Base-by-base conservation (phyloP, 2,888 invertebrate genomes). In the Tenthredo livida region DNA sequence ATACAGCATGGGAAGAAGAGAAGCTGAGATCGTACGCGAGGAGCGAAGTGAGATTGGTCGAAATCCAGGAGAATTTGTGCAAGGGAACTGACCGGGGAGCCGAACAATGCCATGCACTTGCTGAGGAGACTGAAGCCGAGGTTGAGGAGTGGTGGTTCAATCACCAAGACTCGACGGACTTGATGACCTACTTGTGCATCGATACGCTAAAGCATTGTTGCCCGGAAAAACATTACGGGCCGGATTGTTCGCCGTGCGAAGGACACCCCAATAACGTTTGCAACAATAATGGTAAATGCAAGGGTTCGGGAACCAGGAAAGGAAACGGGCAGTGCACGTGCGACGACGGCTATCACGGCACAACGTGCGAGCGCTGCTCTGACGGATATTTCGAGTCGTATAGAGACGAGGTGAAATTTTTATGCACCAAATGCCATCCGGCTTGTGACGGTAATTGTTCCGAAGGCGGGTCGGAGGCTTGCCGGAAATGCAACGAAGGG, bases 281-380 rank as follows among this genome's bases (percentile, higher is more conserved):
- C 92, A 96, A 93, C 88, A 97, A 96, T 2, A 97, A 97, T 94
- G 98, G 99, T 0, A 96, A 96, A 92, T 97, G 97, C 92, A 95
- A 95, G 94, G 99, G 99, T 0, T 96, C 96, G 87, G 99, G 99
- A 0, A 98, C 98, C 0, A 95, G 99, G 70, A 97, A 97, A 93
- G 99, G 99, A 0, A 98, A 97, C 91, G 99, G 99, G 0, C 96
- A 96, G 86, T 99, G 99, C 91, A 94, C 95, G 17, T 99, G 99
- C 93, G 96, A 98, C 90, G 90, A 92, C 7, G 99, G 98, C 0
- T 99, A 99, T 92, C 90, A 92, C 0, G 98, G 98, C 0, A 95
- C 95, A 0, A 93, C 94, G 40, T 99, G 99, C 93, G 95, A 96
- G 84, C 93, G 95, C n/a, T 99, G 99, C 93, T 94, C 95, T 17